A percentile compares a stretch with the other conserved stretches of the same genome.
These are phyloP conservation scores for Lethenteron reissneri DNA, from an alignment of 2,113 vertebrate genomes.

Conservation along the genomic window DNA sequence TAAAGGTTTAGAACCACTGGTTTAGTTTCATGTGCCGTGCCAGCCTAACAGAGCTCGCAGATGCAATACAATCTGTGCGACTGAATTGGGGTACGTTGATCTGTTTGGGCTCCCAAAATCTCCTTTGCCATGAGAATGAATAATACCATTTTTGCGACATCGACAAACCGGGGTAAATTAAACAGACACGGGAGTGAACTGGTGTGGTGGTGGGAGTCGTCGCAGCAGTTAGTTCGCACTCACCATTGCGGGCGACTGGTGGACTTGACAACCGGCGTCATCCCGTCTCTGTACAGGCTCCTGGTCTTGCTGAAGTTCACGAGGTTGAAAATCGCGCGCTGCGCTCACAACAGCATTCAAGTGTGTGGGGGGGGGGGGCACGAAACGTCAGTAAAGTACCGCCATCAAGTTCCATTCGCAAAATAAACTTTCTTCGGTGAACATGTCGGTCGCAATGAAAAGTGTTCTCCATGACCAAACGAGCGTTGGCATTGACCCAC, in stretches of 20 bases:
- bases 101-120: too few species aligned
- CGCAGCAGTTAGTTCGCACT: constrained; percentile 11
- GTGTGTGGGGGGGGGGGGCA: constrained; percentile 9
- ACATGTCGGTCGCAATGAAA: too few species aligned
- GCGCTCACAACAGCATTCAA: constrained; percentile 18
- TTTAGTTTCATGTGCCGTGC: too few species aligned
- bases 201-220: neutral
- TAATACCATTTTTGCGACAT: neutral
- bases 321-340: constrained; percentile 93
- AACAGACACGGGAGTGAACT: neutral
- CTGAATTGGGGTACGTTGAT: too few species aligned
- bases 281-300: constrained; percentile 90
- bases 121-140: neutral
- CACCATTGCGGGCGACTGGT: constrained; percentile 85
- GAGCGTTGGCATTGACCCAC: too few species aligned
- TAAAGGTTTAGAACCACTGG: too few species aligned
- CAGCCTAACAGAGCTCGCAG: too few species aligned
- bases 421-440: too few species aligned
- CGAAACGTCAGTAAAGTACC: constrained; percentile 1
- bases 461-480: too few species aligned
- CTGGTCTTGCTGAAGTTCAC: constrained; percentile 99
- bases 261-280: constrained; percentile 90
- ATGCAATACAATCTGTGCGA: too few species aligned
- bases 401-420: too few species aligned
- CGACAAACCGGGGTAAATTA: neutral